A percentile compares a stretch with the other conserved stretches of the same genome.
Conservation (phyloP, 2,888 invertebrate species). For the Entomobrya multifasciata region DNA sequence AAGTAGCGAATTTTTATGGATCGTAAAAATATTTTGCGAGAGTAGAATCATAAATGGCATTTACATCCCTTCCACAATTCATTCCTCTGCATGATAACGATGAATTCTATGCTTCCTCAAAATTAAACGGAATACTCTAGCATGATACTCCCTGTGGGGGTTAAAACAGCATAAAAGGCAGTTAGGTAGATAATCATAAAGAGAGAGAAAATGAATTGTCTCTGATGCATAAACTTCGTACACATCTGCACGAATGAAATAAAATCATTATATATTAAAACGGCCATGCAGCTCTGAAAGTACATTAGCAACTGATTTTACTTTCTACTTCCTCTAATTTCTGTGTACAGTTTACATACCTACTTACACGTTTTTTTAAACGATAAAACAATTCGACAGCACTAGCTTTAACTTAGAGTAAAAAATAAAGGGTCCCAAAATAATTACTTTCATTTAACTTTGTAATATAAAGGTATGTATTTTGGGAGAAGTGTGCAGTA, state of each 20-base stretch:
- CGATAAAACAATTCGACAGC: too few species aligned
- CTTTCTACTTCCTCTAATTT: too few species aligned
- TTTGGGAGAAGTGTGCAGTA: too few species aligned
- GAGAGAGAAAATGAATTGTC: conserved; percentile 10
- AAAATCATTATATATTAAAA: conserved; percentile 1
- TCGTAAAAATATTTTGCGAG: conserved; percentile 76
- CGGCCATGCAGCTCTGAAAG: too few species aligned
- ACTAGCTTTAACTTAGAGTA: too few species aligned
- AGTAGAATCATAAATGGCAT: conserved; percentile 63
- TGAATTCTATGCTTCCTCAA: conserved; percentile 17
- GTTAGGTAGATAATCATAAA: conserved; percentile 41
- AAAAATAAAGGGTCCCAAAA: too few species aligned
- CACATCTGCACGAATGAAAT: not conserved
- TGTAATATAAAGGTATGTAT: too few species aligned
- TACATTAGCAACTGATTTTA: too few species aligned
- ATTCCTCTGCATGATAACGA: conserved; percentile 15
- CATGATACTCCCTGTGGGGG: conserved; percentile 50
- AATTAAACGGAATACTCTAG: conserved; percentile 41
- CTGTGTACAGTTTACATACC: too few species aligned
- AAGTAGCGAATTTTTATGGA: conserved; percentile 77
- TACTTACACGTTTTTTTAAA: too few species aligned
- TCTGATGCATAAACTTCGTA: not conserved
- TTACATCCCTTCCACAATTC: conserved; percentile 58
- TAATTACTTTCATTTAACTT: too few species aligned
- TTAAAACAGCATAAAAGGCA: conserved; percentile 45